phyloP scores from a whole-genome alignment of 2,113 vertebrate genomes.

The Nerophis lumbriciformis region DNA sequence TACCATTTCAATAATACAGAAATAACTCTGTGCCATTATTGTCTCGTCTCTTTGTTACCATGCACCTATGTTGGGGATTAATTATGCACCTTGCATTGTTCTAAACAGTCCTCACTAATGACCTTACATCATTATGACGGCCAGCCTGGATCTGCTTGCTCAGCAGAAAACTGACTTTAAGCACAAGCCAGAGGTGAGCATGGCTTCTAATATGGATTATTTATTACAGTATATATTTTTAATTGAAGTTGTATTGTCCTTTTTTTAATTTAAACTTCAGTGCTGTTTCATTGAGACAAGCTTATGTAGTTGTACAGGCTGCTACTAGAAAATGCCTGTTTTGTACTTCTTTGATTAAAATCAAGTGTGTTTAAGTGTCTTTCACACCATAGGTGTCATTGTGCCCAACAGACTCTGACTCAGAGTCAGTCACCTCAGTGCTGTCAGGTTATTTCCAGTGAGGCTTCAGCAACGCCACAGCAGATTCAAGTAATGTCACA shows the following conservation, averaged over 20 bases:
- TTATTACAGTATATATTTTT: neutral
- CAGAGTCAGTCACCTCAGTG: constrained; percentile 85
- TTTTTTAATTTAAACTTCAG: neutral
- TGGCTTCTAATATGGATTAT: neutral
- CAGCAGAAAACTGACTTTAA: constrained; percentile 86
- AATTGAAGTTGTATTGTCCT: no score
- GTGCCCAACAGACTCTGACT: constrained; percentile 80
- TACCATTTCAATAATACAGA: neutral
- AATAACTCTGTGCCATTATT: neutral
- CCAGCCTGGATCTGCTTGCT: constrained; percentile 83
- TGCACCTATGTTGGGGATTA: constrained; percentile 47
- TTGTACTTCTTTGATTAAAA: neutral
- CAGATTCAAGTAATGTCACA: constrained; percentile 86
- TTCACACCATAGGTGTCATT: constrained; percentile 39
- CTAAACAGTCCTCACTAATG: constrained; percentile 84
- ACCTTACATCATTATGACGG: constrained; percentile 83
- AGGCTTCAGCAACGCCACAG: constrained; percentile 84
- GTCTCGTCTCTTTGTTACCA: neutral
- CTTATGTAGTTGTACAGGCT: neutral
- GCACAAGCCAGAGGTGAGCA: constrained; percentile 86
- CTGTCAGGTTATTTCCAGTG: constrained; percentile 90
- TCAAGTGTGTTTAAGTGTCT: constrained; percentile 7
- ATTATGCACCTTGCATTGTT: constrained; percentile 74
- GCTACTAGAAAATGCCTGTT: neutral
- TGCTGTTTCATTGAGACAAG: neutral